Evolutionary conservation across 2,113 vertebrate genomes (phyloP), one percentile per base, ranked within the genome.

Genomic region (Bombycilla garrulus): DNA sequence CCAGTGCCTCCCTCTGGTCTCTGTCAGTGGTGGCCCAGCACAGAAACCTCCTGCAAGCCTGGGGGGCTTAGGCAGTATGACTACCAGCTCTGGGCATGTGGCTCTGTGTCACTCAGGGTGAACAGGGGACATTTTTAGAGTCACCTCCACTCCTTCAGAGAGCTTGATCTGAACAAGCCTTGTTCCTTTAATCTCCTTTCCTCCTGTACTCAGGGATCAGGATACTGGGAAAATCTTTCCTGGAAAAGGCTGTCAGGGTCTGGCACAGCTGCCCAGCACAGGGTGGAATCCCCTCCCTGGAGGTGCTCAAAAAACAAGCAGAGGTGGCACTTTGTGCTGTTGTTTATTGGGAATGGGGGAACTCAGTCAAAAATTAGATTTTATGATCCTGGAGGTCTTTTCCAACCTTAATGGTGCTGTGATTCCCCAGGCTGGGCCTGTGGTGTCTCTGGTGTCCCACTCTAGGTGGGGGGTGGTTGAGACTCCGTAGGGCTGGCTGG

Each of bases 321-420:
- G 56, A 35, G 25, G 11, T 54, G 44, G 36, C 44, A 28, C 23
- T 45, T 33, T 0, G 60, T 36, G 44, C 28, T 51, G 12, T 5
- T 42, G 44, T 21, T 29, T 28, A 6, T 17, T 20, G 44, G 22
- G 42, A 31, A 23, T 16, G 31, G 42, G 13, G 31, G 36, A 36
- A 11, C 29, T 33, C 5, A 1, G 64, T 8, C 19, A 15, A 5
- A 45, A 33, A 23, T 5, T 64, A 31, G 25, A 26, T 62, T 33
- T 50, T 44, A 7, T n/a, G 22, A 36, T 20, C 33, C 28, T 29
- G 28, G 69, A 38, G 45, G 12, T 58, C 6, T 36, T 44, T n/a
- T 14, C 51, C 51, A 24, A 0, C 12, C 22, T 18, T 6, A 6
- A 3, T 0, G 4, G 26, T 21, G 45, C 31, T 19, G 31, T 9